phyloP scores from a whole-genome alignment of 2,113 vertebrate genomes.

The Hassar affinis region DNA sequence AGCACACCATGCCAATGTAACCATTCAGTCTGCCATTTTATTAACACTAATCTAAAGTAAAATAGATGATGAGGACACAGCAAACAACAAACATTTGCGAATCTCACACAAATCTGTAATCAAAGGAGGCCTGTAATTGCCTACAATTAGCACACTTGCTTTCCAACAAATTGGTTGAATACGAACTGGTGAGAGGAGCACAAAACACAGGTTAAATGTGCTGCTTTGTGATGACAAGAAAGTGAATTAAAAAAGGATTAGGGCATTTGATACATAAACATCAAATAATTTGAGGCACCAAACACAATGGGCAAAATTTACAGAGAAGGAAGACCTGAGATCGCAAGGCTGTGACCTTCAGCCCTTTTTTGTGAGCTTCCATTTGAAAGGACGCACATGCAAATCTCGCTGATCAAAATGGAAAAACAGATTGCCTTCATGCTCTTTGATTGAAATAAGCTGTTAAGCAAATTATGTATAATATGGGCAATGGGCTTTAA shows the following conservation, averaged over 20 bases:
- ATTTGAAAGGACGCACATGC: background rate
- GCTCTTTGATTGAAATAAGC: background rate
- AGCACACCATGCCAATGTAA: too few species aligned
- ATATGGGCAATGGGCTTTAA: background rate
- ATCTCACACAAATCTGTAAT: background rate
- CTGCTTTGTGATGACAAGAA: background rate
- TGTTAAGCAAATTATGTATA: background rate
- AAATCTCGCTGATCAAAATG: background rate
- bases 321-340: background rate
- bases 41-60: background rate
- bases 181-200: conserved; percentile 6
- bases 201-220: conserved; percentile 43
- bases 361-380: background rate
- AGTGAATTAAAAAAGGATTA: background rate
- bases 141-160: conserved; percentile 24
- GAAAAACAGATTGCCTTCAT: background rate
- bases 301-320: conserved; percentile 46
- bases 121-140: conserved; percentile 32
- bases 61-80: background rate
- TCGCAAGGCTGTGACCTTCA: background rate
- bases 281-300: background rate
- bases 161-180: conserved; percentile 23
- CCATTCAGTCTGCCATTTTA: background rate
- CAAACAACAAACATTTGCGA: background rate
- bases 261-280: background rate